Evolutionary conservation across 2,888 invertebrate species (phyloP).

Genomic region (Caenorhabditis panamensis): DNA sequence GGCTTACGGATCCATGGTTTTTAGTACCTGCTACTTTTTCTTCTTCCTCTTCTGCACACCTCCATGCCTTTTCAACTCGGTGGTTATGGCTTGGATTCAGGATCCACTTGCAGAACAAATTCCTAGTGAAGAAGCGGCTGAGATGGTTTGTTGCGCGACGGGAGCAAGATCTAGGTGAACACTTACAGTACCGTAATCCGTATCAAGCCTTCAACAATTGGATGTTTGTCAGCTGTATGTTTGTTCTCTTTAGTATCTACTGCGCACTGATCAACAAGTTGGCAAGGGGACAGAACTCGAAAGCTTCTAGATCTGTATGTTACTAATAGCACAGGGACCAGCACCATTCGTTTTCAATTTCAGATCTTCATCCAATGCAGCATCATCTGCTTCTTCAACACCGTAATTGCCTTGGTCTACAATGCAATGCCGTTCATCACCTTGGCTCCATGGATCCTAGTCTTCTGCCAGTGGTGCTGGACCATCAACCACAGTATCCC

Average conservation of each 20-base stretch:
- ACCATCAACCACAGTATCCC: constrained; percentile 38
- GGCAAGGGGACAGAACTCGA: constrained; percentile 47
- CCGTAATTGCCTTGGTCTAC: constrained; percentile 36
- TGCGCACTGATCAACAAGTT: constrained; percentile 38
- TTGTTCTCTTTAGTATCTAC: constrained; percentile 38
- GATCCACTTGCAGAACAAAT: constrained; percentile 34
- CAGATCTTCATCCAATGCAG: constrained; percentile 53
- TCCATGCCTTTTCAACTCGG: constrained; percentile 21
- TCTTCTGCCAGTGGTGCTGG: constrained; percentile 30
- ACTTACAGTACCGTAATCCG: constrained; percentile 42
- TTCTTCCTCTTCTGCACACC: constrained; percentile 20
- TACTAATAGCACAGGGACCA: not conserved
- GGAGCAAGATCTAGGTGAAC: too few relatives aligned
- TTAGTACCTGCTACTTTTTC: constrained; percentile 13
- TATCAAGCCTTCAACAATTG: constrained; percentile 50
- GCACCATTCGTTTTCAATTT: not conserved
- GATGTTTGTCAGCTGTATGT: constrained; percentile 42
- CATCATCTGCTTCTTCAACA: constrained; percentile 53
- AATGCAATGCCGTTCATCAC: constrained; percentile 36
- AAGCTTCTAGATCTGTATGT: constrained; percentile 44
- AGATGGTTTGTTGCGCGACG: too few relatives aligned
- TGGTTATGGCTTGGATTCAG: constrained; percentile 35
- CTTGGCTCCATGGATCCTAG: constrained; percentile 35
- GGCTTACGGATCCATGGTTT: constrained; percentile 24
- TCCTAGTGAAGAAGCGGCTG: constrained; percentile 26